These are phyloP conservation scores for Tangara arthus DNA, from an alignment of 2,797 vertebrate genomes.

Conservation along the genomic window DNA sequence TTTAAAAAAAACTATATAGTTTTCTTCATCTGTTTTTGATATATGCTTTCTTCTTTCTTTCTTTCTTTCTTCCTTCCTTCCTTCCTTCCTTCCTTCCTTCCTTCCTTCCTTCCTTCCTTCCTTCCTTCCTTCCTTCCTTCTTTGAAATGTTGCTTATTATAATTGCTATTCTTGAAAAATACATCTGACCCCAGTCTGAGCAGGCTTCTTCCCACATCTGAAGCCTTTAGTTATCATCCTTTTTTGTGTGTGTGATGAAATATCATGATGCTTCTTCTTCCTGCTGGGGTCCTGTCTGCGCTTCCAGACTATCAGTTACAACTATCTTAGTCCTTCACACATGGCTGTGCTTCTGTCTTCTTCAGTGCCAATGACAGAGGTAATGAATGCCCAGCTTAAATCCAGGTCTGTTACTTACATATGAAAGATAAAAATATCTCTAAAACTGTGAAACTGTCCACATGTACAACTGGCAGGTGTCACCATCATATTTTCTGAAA, in stretches of 20 bases:
- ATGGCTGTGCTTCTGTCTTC: not conserved
- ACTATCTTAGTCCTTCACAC: not conserved
- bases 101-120: too few species aligned
- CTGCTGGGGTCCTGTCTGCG: not conserved
- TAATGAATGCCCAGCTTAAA: not conserved
- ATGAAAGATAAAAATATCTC: not conserved
- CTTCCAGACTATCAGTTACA: not conserved
- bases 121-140: too few species aligned
- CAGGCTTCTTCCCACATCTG: not conserved
- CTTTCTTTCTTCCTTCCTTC: fast-evolving
- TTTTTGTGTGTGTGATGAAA: not conserved
- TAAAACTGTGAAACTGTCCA: not conserved
- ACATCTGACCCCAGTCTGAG: not conserved
- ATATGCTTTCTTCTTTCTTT: not conserved
- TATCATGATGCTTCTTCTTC: not conserved
- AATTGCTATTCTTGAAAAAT: not conserved
- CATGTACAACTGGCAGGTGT: fast-evolving
- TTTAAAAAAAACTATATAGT: fast-evolving
- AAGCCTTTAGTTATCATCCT: not conserved
- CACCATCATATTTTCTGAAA: too few species aligned
- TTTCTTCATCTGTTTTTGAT: not conserved
- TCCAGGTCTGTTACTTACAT: not conserved
- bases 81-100: not conserved
- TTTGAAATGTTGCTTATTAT: not conserved
- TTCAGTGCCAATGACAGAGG: not conserved